These are phyloP conservation scores for Numida meleagris DNA, from an alignment of 2,113 vertebrate species.

Conservation along the genomic window DNA sequence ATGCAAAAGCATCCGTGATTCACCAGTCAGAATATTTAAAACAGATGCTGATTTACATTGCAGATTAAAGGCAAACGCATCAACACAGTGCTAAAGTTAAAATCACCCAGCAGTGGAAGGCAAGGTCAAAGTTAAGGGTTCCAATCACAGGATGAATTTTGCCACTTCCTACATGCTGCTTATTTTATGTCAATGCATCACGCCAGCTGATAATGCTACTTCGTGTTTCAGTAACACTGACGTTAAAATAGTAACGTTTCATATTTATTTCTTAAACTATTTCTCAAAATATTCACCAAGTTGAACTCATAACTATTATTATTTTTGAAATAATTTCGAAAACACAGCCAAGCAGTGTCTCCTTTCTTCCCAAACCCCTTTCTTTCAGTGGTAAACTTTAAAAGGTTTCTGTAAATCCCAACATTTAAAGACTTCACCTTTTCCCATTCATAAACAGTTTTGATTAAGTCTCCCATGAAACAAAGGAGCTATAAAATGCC, in stretches of 20 bases:
- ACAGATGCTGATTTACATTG: not conserved
- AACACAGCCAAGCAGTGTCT: fast-evolving
- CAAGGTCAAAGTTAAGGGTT: not conserved
- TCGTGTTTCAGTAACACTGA: fast-evolving
- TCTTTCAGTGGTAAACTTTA: not conserved
- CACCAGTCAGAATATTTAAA: not conserved
- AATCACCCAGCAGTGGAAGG: not conserved
- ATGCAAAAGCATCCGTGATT: not conserved
- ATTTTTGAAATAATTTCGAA: not conserved
- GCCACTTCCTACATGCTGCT: fast-evolving
- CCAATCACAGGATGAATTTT: fast-evolving
- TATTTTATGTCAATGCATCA: not conserved
- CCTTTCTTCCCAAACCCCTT: not conserved
- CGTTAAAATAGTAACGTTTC: not conserved
- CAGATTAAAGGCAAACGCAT: not conserved
- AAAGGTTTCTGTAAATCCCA: not conserved
- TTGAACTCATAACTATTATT: not conserved
- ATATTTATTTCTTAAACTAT: not conserved
- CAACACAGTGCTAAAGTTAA: not conserved
- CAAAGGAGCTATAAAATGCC: not conserved
- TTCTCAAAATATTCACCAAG: not conserved
- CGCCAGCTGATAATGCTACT: fast-evolving
- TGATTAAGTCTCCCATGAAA: not conserved
- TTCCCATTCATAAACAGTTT: not conserved
- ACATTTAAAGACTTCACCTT: not conserved